Conservation (phyloP, 1,140 invertebrate genomes). For the Atopsyche davidsoni region DNA sequence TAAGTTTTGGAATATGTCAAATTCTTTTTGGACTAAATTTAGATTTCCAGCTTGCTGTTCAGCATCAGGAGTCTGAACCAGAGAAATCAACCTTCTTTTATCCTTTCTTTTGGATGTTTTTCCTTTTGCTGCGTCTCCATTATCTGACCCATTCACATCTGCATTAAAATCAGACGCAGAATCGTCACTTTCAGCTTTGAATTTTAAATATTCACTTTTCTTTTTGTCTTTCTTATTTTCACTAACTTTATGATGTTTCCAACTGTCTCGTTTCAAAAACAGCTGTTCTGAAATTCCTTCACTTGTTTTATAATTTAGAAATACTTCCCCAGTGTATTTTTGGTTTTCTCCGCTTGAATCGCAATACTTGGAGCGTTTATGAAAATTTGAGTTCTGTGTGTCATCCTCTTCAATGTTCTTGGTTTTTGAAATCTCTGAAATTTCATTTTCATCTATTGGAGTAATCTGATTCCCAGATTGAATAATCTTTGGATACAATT, state of each 20-base stretch:
- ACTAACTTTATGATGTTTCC: too few relatives aligned
- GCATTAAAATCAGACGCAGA: conserved; percentile 44
- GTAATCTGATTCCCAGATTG: not conserved
- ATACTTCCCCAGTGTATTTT: too few relatives aligned
- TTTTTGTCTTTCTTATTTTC: conserved; percentile 9
- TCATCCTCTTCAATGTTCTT: not conserved
- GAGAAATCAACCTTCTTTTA: conserved; percentile 43
- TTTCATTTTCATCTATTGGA: conserved; percentile 19
- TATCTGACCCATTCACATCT: conserved; percentile 48
- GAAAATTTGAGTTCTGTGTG: not conserved
- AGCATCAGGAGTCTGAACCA: conserved; percentile 47
- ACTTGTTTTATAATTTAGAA: too few relatives aligned
- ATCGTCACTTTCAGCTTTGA: conserved; percentile 38
- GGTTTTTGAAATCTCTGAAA: not conserved
- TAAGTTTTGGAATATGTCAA: not conserved
- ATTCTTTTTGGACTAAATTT: conserved; percentile 35
- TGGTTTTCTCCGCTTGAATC: conserved; percentile 9
- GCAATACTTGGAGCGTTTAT: conserved; percentile 4
- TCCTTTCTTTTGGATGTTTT: not conserved
- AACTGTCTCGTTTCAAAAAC: too few relatives aligned
- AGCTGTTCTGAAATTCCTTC: too few relatives aligned
- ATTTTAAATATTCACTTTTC: conserved; percentile 6
- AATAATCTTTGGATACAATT: not conserved
- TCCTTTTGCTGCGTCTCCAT: conserved; percentile 6
- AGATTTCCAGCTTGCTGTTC: conserved; percentile 49